These are phyloP conservation scores for Orestias chungarensis DNA, from an alignment of 2,797 vertebrate genomes.

Conservation along the genomic window DNA sequence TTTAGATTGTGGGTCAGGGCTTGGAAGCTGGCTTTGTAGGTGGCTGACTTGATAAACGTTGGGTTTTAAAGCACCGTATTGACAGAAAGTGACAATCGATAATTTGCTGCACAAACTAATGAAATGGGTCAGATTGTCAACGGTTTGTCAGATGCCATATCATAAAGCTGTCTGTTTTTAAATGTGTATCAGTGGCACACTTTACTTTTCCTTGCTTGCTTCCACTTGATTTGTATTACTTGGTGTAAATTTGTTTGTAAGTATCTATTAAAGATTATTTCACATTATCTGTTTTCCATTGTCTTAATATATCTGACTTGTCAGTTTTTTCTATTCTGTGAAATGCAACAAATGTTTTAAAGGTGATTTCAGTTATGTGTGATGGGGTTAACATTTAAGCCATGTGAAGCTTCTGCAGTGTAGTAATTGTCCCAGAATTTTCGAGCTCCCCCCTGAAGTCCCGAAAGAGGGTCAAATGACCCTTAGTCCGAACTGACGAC, in stretches of 20 bases:
- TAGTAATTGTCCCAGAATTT: too few relatives aligned
- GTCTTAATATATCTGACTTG: not conserved
- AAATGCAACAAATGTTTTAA: not conserved
- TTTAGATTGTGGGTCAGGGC: slow-evolving; percentile 14
- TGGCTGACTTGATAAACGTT: slow-evolving; percentile 50
- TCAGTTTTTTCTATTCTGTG: not conserved
- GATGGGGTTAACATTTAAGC: not conserved
- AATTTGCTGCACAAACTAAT: slow-evolving; percentile 68
- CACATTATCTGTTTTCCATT: slow-evolving; percentile 53
- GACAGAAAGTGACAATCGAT: slow-evolving; percentile 67
- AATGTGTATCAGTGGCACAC: slow-evolving; percentile 63
- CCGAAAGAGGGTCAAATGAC: too few relatives aligned
- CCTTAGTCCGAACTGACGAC: too few relatives aligned
- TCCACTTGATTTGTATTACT: slow-evolving; percentile 84
- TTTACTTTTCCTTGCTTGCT: slow-evolving; percentile 59
- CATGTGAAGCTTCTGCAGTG: too few relatives aligned
- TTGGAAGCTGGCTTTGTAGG: slow-evolving; percentile 29
- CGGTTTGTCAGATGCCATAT: slow-evolving; percentile 60
- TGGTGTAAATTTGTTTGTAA: slow-evolving; percentile 87
- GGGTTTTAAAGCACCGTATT: slow-evolving; percentile 40
- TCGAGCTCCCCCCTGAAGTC: too few relatives aligned
- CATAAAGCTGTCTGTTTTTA: slow-evolving; percentile 66
- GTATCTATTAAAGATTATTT: slow-evolving; percentile 93
- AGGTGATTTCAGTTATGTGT: not conserved
- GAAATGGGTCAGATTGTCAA: slow-evolving; percentile 58